These are phyloP conservation scores for Dolichallabes microphthalmus DNA, from an alignment of 2,113 vertebrate genomes.

Conservation along the genomic window DNA sequence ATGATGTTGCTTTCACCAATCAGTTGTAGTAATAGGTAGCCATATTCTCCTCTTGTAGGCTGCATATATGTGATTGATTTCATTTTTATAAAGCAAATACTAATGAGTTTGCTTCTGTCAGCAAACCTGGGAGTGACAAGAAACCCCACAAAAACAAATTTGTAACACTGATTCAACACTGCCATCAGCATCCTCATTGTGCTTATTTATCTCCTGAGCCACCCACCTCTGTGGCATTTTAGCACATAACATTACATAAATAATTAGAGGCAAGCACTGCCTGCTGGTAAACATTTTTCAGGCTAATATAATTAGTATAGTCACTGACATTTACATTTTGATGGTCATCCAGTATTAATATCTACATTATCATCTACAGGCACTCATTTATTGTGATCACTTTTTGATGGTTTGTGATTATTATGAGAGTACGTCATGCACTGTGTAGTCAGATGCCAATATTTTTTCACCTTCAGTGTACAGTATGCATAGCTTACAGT, in stretches of 20 bases:
- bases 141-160: background rate
- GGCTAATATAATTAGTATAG: background rate
- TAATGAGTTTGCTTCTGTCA: background rate
- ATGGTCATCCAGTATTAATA: background rate
- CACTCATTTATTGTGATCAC: background rate
- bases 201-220: background rate
- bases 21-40: background rate
- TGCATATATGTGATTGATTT: background rate
- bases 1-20: background rate
- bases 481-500: background rate
- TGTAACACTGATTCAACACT: background rate
- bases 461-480: background rate
- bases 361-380: background rate
- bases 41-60: background rate
- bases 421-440: background rate
- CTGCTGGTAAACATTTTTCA: constrained; percentile 4
- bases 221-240: background rate
- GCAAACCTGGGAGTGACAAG: background rate
- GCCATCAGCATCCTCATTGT: background rate
- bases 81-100: background rate
- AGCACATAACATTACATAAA: background rate
- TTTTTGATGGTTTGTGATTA: background rate
- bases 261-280: background rate
- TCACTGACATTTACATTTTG: constrained; percentile 4
- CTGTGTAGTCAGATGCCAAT: background rate